These are phyloP conservation scores for Myripristis murdjan DNA, from an alignment of 2,797 vertebrate species.

Conservation along the genomic window DNA sequence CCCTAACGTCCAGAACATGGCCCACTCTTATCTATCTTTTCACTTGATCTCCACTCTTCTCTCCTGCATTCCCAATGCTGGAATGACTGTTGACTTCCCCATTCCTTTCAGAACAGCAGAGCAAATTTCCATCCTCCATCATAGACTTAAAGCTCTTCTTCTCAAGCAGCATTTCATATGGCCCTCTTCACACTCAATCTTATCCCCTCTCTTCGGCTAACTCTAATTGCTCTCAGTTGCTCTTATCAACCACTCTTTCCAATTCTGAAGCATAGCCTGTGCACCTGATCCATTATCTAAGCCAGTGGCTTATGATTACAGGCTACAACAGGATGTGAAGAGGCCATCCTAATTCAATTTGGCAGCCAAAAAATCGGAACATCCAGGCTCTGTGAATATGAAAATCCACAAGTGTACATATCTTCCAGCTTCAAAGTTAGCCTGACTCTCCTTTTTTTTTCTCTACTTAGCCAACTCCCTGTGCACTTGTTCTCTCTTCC, in stretches of 20 bases:
- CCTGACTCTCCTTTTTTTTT: background rate
- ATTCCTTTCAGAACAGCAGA: too few species aligned
- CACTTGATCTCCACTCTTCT: too few species aligned
- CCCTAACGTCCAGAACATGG: too few species aligned
- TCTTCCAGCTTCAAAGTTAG: constrained; percentile 18
- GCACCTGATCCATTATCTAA: background rate
- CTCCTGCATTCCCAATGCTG: too few species aligned
- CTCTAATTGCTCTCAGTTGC: background rate
- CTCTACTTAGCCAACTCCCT: constrained; percentile 3
- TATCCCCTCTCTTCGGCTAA: background rate
- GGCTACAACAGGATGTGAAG: background rate
- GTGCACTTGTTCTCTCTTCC: constrained; percentile 25
- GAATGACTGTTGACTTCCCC: too few species aligned
- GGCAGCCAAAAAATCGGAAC: background rate
- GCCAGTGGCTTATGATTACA: background rate
- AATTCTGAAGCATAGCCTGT: background rate
- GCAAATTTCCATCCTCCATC: background rate
- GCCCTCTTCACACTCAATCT: background rate
- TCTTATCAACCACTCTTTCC: background rate
- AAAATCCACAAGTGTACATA: background rate
- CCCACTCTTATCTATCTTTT: too few species aligned
- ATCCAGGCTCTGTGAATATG: constrained; percentile 13
- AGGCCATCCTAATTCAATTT: background rate
- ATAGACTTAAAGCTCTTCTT: background rate
- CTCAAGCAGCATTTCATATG: background rate